These are phyloP conservation scores for Alviniconcha strummeri DNA, from an alignment of 2,888 invertebrate species.

Conservation along the genomic window DNA sequence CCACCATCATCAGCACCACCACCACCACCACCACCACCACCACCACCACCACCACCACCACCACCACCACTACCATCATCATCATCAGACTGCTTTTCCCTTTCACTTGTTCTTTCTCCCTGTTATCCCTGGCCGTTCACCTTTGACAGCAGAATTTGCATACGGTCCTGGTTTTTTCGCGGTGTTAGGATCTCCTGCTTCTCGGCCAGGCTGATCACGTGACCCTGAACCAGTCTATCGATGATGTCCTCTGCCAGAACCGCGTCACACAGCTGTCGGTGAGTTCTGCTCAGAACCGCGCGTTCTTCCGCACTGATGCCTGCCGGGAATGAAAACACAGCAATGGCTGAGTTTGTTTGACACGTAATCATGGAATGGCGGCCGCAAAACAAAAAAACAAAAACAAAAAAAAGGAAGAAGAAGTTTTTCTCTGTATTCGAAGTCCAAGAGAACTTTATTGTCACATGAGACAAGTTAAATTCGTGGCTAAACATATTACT, in stretches of 20 bases:
- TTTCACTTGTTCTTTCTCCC: too few species aligned
- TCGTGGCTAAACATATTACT: too few species aligned
- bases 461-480: too few species aligned
- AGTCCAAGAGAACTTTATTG: too few species aligned
- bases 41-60: too few species aligned
- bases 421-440: too few species aligned
- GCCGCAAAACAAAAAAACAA: neutral
- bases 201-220: constrained; percentile 65
- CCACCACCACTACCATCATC: too few species aligned
- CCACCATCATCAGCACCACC: too few species aligned
- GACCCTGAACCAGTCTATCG: constrained; percentile 64
- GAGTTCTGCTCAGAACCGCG: constrained; percentile 56
- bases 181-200: constrained; percentile 59
- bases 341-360: too few species aligned
- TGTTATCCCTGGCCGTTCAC: neutral
- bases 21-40: too few species aligned
- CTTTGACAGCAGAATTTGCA: constrained; percentile 63
- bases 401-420: neutral
- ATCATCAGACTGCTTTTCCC: too few species aligned
- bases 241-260: constrained; percentile 65
- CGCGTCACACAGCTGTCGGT: constrained; percentile 60
- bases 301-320: constrained; percentile 54
- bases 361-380: too few species aligned
- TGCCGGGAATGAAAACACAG: neutral
- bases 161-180: constrained; percentile 58